Evolutionary conservation across 1,140 invertebrate species (phyloP).

Genomic region (Camponotus floridanus): DNA sequence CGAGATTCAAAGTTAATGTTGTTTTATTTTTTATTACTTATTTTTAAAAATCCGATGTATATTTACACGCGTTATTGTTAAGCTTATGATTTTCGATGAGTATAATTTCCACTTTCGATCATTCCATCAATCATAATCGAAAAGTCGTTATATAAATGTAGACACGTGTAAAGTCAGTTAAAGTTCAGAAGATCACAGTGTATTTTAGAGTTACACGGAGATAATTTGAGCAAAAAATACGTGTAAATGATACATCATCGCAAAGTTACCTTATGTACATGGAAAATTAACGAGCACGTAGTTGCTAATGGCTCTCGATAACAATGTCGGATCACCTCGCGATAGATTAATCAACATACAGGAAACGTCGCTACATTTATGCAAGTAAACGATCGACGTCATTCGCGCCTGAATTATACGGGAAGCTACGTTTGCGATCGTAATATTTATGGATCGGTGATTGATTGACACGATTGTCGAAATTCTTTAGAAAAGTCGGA

Average conservation of each 20-base stretch:
- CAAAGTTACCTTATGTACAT: background rate
- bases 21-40: background rate
- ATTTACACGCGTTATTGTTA: background rate
- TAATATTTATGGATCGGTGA: slow-evolving; percentile 6
- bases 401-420: background rate
- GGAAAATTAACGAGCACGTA: background rate
- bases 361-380: slow-evolving; percentile 29
- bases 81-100: background rate
- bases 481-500: background rate
- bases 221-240: background rate
- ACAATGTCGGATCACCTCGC: slow-evolving; percentile 1
- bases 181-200: background rate
- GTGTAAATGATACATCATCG: slow-evolving; percentile 11
- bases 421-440: background rate
- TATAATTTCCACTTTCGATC: background rate
- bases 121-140: background rate
- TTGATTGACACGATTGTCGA: slow-evolving; percentile 10
- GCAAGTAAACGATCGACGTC: slow-evolving; percentile 20
- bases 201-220: background rate
- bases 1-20: background rate
- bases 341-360: slow-evolving; percentile 40
- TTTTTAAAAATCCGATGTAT: background rate
- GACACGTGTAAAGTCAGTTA: background rate
- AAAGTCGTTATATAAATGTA: background rate
- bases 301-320: slow-evolving; percentile 20